Evolutionary conservation across 2,113 vertebrate genomes (phyloP).

Genomic region (Centropus unirufus): DNA sequence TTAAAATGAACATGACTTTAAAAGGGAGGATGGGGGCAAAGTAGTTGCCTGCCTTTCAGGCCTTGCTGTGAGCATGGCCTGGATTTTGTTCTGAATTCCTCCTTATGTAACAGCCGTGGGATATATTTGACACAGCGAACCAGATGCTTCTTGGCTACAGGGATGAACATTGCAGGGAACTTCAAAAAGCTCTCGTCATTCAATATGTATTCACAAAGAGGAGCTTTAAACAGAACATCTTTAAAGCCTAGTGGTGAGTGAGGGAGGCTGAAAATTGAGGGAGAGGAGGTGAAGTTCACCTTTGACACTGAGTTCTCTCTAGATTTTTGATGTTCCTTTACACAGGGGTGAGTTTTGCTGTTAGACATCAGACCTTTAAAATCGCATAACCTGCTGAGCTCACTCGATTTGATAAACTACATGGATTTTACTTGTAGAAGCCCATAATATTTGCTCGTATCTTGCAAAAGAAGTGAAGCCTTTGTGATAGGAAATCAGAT

Average conservation of each 20-base stretch:
- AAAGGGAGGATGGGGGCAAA: not conserved
- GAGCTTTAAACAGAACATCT: not conserved
- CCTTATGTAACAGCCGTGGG: not conserved
- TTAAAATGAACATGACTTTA: not conserved
- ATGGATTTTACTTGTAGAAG: not conserved
- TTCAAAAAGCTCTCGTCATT: not conserved
- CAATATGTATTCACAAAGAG: not conserved
- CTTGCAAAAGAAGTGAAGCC: slow-evolving; percentile 30
- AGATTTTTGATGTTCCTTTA: not conserved
- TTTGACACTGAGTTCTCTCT: not conserved
- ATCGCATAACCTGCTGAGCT: slow-evolving; percentile 23
- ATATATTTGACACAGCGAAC: not conserved
- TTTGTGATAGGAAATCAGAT: slow-evolving; percentile 24
- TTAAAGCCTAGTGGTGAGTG: not conserved
- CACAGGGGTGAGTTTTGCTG: not conserved
- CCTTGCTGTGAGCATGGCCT: not conserved
- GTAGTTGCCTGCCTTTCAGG: not conserved
- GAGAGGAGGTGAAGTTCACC: not conserved
- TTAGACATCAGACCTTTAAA: not conserved
- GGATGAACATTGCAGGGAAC: not conserved
- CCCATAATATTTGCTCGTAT: not conserved
- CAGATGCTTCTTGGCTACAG: not conserved
- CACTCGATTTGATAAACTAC: not conserved
- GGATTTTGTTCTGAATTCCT: slow-evolving; percentile 10
- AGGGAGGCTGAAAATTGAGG: not conserved